These are phyloP conservation scores for Limonius californicus DNA, from an alignment of 1,140 invertebrate genomes.

Conservation along the genomic window DNA sequence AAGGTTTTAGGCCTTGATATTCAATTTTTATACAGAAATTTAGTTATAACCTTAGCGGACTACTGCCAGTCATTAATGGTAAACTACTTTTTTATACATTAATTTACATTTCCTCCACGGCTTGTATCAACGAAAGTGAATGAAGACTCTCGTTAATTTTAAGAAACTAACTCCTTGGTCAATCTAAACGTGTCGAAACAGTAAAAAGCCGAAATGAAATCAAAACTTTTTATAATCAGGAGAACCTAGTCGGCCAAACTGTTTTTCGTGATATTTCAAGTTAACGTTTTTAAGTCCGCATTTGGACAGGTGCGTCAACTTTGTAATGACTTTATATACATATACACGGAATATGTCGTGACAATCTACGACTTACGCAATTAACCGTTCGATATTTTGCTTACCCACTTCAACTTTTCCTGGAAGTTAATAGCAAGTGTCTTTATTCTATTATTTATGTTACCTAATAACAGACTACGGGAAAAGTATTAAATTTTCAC, in stretches of 20 bases:
- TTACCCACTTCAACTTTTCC: not conserved
- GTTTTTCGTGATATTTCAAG: not conserved
- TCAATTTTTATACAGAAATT: no score
- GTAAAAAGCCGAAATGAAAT: not conserved
- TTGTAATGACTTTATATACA: slow-evolving; percentile 32
- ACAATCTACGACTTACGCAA: slow-evolving; percentile 27
- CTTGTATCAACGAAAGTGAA: no score
- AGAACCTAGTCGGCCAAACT: not conserved
- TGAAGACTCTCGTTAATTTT: no score
- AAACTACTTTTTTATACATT: no score
- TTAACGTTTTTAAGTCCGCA: not conserved
- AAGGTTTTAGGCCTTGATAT: no score
- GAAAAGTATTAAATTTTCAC: no score
- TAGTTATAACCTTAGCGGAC: not conserved
- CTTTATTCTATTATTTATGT: no score
- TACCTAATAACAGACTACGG: no score
- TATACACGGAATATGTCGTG: slow-evolving; percentile 30
- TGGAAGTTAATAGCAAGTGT: not conserved
- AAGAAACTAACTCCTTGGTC: no score
- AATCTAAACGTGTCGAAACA: no score
- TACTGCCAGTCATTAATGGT: no score
- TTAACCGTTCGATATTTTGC: slow-evolving; percentile 26
- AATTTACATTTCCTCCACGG: no score
- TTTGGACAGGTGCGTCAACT: not conserved
- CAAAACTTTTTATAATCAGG: not conserved